Evolutionary conservation across 1,140 invertebrate genomes (phyloP), one percentile per base, ranked within the genome.

Genomic region (Macrostomum lignano): DNA sequence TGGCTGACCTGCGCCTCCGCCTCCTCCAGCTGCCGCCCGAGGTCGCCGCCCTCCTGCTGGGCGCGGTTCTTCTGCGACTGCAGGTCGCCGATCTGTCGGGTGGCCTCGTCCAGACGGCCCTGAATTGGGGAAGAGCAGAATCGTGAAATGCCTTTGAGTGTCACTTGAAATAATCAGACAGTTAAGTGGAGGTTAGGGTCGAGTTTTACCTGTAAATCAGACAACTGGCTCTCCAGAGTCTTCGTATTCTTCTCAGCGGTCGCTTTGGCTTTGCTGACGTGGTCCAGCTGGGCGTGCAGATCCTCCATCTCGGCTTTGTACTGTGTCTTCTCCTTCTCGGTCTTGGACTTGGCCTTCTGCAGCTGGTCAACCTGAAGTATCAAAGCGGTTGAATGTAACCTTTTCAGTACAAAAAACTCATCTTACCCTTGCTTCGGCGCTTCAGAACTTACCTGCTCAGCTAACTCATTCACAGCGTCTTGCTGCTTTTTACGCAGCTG

Each of bases 361-460:
- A 96, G 71, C 56, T 93, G 82, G 63, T 96, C 88, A 54, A 96
- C 78, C 64, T 94, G 86, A n/a, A n/a, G n/a, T n/a, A n/a, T n/a
- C n/a, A n/a, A n/a, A n/a, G n/a, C n/a, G 63, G n/a, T n/a, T n/a
- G n/a, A n/a, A n/a, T n/a, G n/a, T n/a, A n/a, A n/a, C n/a, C n/a
- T n/a, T n/a, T n/a, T n/a, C n/a, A n/a, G n/a, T n/a, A n/a, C n/a
- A n/a, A n/a, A n/a, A n/a, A n/a, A n/a, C n/a, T n/a, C n/a, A n/a
- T n/a, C n/a, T n/a, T n/a, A n/a, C n/a, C n/a, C n/a, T n/a, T n/a
- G n/a, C n/a, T n/a, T n/a, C n/a, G n/a, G n/a, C n/a, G n/a, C n/a
- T n/a, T n/a, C n/a, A n/a, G n/a, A n/a, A n/a, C n/a, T n/a, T 24
- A 96, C 78, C 64, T 96, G 86, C 20, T 98, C 88, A 46, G 78